Percentiles rank a stretch among this genome's conserved stretches.
phyloP scores from a whole-genome alignment of 2,797 vertebrate species.

The Hafferia zeledoni region DNA sequence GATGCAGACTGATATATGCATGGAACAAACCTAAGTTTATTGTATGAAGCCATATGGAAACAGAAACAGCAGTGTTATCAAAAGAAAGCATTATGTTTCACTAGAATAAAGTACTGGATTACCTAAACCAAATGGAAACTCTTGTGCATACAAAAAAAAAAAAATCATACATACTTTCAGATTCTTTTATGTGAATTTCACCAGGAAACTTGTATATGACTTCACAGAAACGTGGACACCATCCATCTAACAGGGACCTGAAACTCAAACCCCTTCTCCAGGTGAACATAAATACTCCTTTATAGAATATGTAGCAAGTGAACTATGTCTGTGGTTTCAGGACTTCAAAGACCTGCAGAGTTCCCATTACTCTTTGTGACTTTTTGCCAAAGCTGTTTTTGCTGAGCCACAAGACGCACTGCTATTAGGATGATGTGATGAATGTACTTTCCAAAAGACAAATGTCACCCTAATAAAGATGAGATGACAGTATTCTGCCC shows the following conservation, averaged over 20 bases:
- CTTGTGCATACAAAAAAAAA: not conserved
- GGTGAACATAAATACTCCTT: not conserved
- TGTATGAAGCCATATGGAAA: not conserved
- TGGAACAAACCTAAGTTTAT: not conserved
- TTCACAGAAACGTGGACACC: not conserved
- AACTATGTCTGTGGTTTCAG: not conserved
- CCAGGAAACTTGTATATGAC: not conserved
- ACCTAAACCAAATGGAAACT: not conserved
- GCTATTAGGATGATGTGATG: not conserved
- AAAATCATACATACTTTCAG: not conserved
- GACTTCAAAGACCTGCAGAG: not conserved
- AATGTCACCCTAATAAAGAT: not conserved
- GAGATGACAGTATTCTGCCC: not conserved
- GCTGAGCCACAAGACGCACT: not conserved
- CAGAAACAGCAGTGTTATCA: not conserved
- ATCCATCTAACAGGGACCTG: not conserved
- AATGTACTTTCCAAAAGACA: not conserved
- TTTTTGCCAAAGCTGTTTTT: not conserved
- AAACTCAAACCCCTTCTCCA: not conserved
- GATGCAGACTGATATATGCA: not conserved
- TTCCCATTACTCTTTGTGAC: not conserved
- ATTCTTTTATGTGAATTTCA: not conserved
- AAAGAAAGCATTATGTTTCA: not conserved
- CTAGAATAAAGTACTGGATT: not conserved
- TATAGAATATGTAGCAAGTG: not conserved